These are phyloP conservation scores for Spodoptera litura DNA, from an alignment of 1,140 invertebrate genomes.

Conservation along the genomic window DNA sequence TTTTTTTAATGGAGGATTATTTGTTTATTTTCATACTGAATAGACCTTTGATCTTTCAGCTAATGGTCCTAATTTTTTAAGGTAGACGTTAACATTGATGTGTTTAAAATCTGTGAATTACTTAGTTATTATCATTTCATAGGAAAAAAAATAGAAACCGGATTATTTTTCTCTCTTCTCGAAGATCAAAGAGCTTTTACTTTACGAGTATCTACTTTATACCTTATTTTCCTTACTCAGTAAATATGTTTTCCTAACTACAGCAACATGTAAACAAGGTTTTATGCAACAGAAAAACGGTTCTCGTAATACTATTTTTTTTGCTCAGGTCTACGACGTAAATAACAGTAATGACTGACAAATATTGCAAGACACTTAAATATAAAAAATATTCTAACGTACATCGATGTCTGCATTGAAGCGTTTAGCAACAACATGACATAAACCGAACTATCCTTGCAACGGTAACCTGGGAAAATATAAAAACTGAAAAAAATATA, in stretches of 20 bases:
- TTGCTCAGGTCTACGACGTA: too few species aligned
- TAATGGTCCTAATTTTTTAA: slow-evolving; percentile 13
- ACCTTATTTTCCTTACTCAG: too few species aligned
- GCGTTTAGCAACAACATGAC: neutral
- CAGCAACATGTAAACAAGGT: too few species aligned
- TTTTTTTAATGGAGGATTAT: too few species aligned
- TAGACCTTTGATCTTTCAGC: slow-evolving; percentile 8
- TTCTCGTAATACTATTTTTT: too few species aligned
- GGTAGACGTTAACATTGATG: neutral
- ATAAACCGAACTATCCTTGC: neutral
- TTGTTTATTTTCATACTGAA: neutral
- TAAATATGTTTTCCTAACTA: too few species aligned
- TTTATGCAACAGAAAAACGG: too few species aligned
- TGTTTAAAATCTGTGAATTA: too few species aligned
- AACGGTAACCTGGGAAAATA: neutral
- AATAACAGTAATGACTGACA: too few species aligned
- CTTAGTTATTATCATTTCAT: slow-evolving; percentile 21
- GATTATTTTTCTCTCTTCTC: neutral
- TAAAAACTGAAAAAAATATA: neutral
- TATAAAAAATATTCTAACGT: neutral
- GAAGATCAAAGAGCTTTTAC: slow-evolving; percentile 10
- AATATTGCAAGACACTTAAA: neutral
- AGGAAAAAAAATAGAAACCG: neutral
- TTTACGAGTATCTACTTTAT: neutral
- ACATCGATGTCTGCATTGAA: neutral